phyloP scores from a whole-genome alignment of 2,797 vertebrate species.

The Miichthys miiuy region DNA sequence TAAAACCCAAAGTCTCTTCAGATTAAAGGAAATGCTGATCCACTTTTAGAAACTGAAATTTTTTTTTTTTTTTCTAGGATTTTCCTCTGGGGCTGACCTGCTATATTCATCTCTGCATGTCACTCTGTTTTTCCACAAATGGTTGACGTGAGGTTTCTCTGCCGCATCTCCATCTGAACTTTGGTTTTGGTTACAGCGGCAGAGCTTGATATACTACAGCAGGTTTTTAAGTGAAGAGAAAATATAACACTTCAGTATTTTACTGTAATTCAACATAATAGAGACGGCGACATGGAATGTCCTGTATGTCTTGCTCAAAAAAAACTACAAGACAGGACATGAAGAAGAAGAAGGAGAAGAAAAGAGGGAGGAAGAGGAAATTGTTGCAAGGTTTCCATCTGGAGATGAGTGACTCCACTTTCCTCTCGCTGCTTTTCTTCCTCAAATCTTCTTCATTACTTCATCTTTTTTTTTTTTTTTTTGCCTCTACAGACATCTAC shows the following conservation, averaged over 20 bases:
- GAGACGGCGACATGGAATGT: neutral
- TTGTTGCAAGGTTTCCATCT: slow-evolving; percentile 6
- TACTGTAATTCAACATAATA: neutral
- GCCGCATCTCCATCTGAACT: slow-evolving; percentile 5
- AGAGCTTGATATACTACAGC: neutral
- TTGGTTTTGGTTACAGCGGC: neutral
- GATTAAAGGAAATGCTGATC: slow-evolving; percentile 18
- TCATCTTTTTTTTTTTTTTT: neutral
- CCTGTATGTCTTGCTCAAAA: neutral
- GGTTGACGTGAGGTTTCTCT: neutral
- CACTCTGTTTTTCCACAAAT: slow-evolving; percentile 4
- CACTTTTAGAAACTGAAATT: slow-evolving; percentile 31
- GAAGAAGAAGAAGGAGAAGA: neutral
- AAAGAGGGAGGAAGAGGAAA: neutral
- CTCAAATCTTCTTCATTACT: neutral
- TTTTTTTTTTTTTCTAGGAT: slow-evolving; percentile 12
- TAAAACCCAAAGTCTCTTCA: slow-evolving; percentile 2
- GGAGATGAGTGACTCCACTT: neutral
- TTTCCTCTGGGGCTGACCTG: slow-evolving; percentile 4
- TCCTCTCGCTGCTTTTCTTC: neutral
- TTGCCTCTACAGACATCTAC: neutral
- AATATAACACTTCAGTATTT: neutral
- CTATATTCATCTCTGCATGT: neutral
- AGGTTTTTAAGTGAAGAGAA: neutral
- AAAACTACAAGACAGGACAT: neutral